Evolutionary conservation across 2,888 invertebrate species (phyloP), one percentile per base, ranked within the genome.

Genomic region (Cephus rjabovi): DNA sequence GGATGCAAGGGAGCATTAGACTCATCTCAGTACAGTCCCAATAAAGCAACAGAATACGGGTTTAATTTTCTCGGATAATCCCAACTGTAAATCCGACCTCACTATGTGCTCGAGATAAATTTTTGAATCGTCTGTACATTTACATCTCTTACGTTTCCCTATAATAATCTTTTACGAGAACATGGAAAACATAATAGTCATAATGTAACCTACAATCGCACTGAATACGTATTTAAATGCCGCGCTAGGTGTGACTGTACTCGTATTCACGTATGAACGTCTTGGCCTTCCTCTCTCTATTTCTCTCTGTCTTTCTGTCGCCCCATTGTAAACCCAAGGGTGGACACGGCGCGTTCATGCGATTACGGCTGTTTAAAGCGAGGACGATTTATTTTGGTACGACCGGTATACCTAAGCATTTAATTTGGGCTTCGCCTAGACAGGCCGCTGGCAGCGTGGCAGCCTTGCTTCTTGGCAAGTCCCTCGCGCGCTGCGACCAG

Each of bases 371-470:
- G 76, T 79, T 80, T 80, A 77, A 75, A 40, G 75, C 85, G 85
- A 85, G 84, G 85, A 86, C 84, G 82, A 86, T 82, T 86, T 86
- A 86, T 86, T 86, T 86, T 86, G 77, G 85, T 85, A 79, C 83
- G 83, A 82, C 85, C 84, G 84, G 81, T 86, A 85, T 86, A 86
- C 82, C 85, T 84, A 84, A 84, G 85, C 83, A 86, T 86, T 85
- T 86, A 85, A 86, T 85, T 86, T 82, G 82, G 84, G 85, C 84
- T 83, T 84, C 82, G 83, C 86, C 85, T 85, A 85, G 86, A 85
- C 86, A 83, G 81, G 79, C 80, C 80, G 79, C 81, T 81, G 79
- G 79, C 80, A 77, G 78, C 40, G 80, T 77, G 40, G 56, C 74
- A 80, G 79, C 77, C 76, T 76, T 74, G 76, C 79, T 80, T 81